These are phyloP conservation scores for Drosophila sordidula DNA, from an alignment of 2,888 invertebrate genomes.

Conservation along the genomic window DNA sequence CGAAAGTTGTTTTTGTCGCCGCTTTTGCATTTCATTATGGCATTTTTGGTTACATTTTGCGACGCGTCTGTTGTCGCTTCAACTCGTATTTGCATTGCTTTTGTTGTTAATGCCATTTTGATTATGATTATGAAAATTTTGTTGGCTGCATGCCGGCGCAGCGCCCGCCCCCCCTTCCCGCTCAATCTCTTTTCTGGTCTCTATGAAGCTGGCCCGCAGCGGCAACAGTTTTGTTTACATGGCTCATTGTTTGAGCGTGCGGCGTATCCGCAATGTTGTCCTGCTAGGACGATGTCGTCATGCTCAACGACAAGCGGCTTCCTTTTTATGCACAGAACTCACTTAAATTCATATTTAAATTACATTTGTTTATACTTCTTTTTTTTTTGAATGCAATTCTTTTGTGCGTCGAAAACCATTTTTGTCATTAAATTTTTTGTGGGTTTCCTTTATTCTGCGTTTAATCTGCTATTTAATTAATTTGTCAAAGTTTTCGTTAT, in stretches of 20 bases:
- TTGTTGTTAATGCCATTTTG: slow-evolving; percentile 81
- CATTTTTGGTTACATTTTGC: slow-evolving; percentile 77
- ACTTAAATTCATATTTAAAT: slow-evolving; percentile 79
- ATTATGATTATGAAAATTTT: slow-evolving; percentile 80
- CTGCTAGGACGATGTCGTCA: slow-evolving; percentile 41
- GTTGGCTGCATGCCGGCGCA: slow-evolving; percentile 58
- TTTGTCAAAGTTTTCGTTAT: slow-evolving; percentile 29
- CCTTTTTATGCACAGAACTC: slow-evolving; percentile 41
- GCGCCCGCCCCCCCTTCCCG: background rate
- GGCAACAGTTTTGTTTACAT: slow-evolving; percentile 76
- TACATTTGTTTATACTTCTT: slow-evolving; percentile 61
- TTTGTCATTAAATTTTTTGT: slow-evolving; percentile 18
- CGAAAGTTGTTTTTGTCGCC: slow-evolving; percentile 49
- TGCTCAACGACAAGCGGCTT: slow-evolving; percentile 42
- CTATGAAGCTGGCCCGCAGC: slow-evolving; percentile 35
- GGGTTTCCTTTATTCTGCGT: slow-evolving; percentile 11
- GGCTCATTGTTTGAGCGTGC: slow-evolving; percentile 76
- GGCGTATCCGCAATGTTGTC: slow-evolving; percentile 69
- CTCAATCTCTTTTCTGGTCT: background rate
- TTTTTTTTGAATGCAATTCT: slow-evolving; percentile 22
- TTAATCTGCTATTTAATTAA: slow-evolving; percentile 21
- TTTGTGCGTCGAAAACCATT: slow-evolving; percentile 23
- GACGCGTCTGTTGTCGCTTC: slow-evolving; percentile 70
- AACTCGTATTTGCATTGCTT: slow-evolving; percentile 76
- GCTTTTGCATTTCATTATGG: slow-evolving; percentile 73